These are phyloP conservation scores for Leuciscus idus DNA, from an alignment of 2,113 vertebrate species.

Conservation along the genomic window DNA sequence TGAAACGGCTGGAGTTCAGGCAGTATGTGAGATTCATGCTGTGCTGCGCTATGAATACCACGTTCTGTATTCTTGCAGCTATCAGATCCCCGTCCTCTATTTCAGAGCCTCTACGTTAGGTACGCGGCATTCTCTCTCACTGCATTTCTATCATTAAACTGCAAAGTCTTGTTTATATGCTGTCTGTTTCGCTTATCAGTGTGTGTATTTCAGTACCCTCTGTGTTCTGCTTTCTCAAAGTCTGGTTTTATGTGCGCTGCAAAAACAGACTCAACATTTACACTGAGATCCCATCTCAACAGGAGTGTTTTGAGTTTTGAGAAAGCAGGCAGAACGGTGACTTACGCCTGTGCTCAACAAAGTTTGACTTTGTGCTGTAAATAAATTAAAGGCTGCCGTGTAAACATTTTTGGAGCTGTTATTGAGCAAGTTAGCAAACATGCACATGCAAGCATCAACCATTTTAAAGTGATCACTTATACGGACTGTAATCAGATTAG, in stretches of 20 bases:
- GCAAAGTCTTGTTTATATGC: neutral
- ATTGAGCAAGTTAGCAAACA: slow-evolving; percentile 4
- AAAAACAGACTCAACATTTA: slow-evolving; percentile 26
- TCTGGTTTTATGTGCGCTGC: slow-evolving; percentile 13
- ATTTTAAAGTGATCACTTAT: neutral
- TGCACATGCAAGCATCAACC: neutral
- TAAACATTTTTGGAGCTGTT: slow-evolving; percentile 19
- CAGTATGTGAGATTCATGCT: slow-evolving; percentile 35
- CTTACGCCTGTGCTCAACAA: neutral
- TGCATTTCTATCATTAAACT: slow-evolving; percentile 19
- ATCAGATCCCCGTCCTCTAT: slow-evolving; percentile 88
- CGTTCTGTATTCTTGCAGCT: slow-evolving; percentile 89
- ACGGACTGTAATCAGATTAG: neutral
- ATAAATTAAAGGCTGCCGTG: neutral
- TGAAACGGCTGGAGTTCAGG: slow-evolving; percentile 50
- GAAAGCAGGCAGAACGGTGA: neutral
- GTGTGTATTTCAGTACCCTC: slow-evolving; percentile 20
- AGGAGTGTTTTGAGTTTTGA: slow-evolving; percentile 23
- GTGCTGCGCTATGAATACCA: slow-evolving; percentile 90
- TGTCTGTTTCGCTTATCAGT: neutral
- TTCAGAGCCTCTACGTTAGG: slow-evolving; percentile 89
- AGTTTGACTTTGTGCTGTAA: slow-evolving; percentile 17
- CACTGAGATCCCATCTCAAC: slow-evolving; percentile 21
- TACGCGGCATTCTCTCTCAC: slow-evolving; percentile 59
- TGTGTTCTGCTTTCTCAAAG: slow-evolving; percentile 20